Conservation (phyloP, 2,888 invertebrate species). For the Troides aeacus region DNA sequence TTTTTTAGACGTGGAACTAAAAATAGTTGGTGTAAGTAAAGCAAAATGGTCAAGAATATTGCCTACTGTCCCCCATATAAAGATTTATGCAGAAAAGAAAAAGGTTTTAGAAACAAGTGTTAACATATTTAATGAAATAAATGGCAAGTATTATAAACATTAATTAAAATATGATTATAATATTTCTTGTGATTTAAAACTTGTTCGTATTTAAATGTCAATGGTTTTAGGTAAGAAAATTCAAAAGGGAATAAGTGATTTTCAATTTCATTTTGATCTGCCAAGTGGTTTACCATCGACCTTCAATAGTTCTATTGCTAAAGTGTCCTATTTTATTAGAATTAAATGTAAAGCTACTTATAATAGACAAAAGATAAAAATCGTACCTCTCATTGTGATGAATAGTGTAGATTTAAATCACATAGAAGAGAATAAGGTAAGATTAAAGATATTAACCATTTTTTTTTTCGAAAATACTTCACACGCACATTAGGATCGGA, state of each 20-base stretch:
- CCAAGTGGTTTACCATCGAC: constrained; percentile 62
- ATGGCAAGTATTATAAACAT: constrained; percentile 40
- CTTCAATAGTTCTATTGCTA: constrained; percentile 61
- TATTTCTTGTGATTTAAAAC: neutral
- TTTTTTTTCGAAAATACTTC: neutral
- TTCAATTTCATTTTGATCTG: constrained; percentile 62
- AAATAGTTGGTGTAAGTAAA: constrained; percentile 57
- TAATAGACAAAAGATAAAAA: constrained; percentile 45
- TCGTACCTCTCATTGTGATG: constrained; percentile 49
- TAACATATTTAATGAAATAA: constrained; percentile 50
- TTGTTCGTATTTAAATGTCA: constrained; percentile 13
- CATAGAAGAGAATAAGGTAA: constrained; percentile 52
- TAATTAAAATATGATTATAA: neutral
- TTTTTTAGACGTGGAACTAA: constrained; percentile 56
- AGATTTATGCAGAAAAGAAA: constrained; percentile 60
- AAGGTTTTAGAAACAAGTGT: constrained; percentile 52
- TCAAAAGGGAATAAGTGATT: constrained; percentile 51
- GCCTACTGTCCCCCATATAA: constrained; percentile 64
- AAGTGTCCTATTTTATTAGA: constrained; percentile 57
- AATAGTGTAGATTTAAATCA: constrained; percentile 59
- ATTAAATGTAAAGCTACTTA: constrained; percentile 53
- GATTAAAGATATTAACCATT: constrained; percentile 11
- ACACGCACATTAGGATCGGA: too few relatives aligned
- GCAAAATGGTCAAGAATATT: constrained; percentile 64
- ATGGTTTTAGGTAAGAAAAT: constrained; percentile 50